Evolutionary conservation across 2,888 invertebrate species (phyloP).

Genomic region (Nephrotoma flavescens): DNA sequence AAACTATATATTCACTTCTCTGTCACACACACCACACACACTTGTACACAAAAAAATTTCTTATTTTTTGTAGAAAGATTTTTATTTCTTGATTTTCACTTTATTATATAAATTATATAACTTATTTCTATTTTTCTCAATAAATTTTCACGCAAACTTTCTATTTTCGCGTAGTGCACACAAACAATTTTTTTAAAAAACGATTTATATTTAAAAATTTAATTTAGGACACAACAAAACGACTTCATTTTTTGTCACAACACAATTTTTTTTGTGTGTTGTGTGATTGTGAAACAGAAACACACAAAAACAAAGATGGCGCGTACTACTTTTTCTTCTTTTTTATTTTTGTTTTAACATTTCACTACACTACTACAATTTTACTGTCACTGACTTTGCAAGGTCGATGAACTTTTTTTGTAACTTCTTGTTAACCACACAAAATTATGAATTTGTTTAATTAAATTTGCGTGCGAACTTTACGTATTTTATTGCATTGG

Average conservation of each 20-base stretch:
- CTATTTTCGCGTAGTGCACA: background rate
- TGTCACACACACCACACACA: background rate
- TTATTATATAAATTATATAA: background rate
- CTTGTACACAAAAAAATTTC: background rate
- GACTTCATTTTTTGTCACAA: background rate
- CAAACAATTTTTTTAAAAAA: background rate
- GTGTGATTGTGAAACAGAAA: background rate
- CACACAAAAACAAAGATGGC: background rate
- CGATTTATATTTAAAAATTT: background rate
- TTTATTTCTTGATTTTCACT: background rate
- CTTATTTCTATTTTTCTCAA: background rate
- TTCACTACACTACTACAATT: background rate
- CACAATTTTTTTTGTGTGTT: background rate
- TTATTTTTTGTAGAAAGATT: background rate
- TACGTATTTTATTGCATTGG: background rate
- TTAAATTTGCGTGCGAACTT: background rate
- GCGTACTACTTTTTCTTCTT: background rate
- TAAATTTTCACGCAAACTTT: background rate
- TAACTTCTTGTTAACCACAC: background rate
- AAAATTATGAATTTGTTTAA: background rate
- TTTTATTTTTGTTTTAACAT: background rate
- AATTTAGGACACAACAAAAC: background rate
- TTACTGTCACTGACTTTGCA: slow-evolving; percentile 2
- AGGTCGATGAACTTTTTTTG: slow-evolving; percentile 4
- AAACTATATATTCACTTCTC: background rate